Evolutionary conservation across 92 coral and sea anemone genomes (phyloP), one percentile per base, ranked within the genome.

Genomic region (Epizoanthus rinbou): DNA sequence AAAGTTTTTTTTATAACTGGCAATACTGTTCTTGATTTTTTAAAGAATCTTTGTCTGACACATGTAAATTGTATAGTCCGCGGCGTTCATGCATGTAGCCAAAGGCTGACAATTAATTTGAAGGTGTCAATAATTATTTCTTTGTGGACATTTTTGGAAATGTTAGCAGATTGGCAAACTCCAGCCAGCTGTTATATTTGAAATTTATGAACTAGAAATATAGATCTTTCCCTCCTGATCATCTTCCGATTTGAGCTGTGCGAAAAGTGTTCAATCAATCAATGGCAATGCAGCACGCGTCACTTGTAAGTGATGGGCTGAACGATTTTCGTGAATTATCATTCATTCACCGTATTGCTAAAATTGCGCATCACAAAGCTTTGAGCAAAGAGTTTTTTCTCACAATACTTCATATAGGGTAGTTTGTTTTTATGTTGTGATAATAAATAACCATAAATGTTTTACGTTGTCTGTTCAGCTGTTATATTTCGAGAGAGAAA

Each of bases 101-200:
- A 47, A 33, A 28, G 47, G n/a, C 72, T 16, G 17, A 9, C 72
- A 24, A 16, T 67, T 67, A 28, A 67, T 33, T 28, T 25, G 16
- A 7, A 33, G 50, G 25, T 31, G 45, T 3, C 73, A 67, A 67
- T 13, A 19, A 33, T 33, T 25, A 67, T 43, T 15, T 67, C 47
- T 67, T 67, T 67, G 73, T 67, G 19, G 73, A 67, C 7, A 67
- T 31, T 67, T 67, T 35, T 25, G 9, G 6, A 13, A 28, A 1
- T 67, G 31, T 33, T 66, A 66, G 72, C 45, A 66, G 72, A 31
- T 31, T 67, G 19, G 73, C 18, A 37, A 25, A 16, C 70, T 33
- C 2, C 39, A 67, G 54, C n/a, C 47, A 67, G 50, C 73, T 31
- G 50, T 15, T 14, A 9, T 28, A 8, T 11, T 64, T 13, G 24